phyloP scores from a whole-genome alignment of 2,797 vertebrate species.

The Artibeus lituratus region DNA sequence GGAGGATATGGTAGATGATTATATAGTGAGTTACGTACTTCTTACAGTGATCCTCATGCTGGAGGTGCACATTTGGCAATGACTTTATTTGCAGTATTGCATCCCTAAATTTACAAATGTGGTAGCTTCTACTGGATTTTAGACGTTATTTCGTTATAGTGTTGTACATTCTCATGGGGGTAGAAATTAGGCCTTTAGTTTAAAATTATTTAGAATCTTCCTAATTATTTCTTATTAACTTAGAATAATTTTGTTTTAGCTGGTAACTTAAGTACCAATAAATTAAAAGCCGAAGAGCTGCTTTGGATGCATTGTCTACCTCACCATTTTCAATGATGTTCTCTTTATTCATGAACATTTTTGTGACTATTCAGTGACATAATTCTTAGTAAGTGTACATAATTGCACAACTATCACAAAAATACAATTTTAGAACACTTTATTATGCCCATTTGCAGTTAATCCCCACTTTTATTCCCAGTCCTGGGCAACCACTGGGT shows the following conservation, averaged over 20 bases:
- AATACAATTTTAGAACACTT: neutral
- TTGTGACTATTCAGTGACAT: neutral
- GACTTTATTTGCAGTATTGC: neutral
- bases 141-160: neutral
- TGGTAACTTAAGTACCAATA: neutral
- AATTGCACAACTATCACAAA: neutral
- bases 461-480: neutral
- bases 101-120: neutral
- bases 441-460: neutral
- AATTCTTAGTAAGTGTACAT: neutral
- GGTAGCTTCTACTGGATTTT: neutral
- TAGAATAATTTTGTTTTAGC: conserved; percentile 31
- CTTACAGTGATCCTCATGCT: neutral
- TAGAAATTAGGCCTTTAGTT: neutral
- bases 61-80: neutral
- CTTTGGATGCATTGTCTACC: neutral
- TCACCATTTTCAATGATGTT: neutral
- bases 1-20: neutral
- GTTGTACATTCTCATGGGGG: neutral
- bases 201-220: neutral
- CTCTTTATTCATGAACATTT: neutral
- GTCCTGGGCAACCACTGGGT: neutral
- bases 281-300: neutral
- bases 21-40: neutral
- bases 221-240: neutral